Evolutionary conservation across 2,888 invertebrate genomes (phyloP).

Genomic region (Lymantria dispar): DNA sequence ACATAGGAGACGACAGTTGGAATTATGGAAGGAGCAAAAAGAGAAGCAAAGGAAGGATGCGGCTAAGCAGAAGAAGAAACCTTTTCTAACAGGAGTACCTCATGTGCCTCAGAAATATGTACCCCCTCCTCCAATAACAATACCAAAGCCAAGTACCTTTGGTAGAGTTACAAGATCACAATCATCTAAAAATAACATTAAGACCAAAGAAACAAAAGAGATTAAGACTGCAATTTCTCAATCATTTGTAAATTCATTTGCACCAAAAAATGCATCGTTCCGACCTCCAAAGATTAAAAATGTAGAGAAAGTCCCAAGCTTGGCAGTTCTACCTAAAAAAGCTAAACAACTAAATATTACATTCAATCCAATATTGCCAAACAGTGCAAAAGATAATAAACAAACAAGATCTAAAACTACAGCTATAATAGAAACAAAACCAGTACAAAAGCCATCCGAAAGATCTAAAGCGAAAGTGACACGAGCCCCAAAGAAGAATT

Average conservation of each 20-base stretch:
- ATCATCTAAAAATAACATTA: constrained; percentile 30
- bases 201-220: constrained; percentile 16
- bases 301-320: constrained; percentile 38
- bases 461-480: constrained; percentile 23
- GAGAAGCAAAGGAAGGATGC: constrained; percentile 59
- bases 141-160: constrained; percentile 51
- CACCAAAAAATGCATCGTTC: constrained; percentile 79
- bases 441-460: constrained; percentile 15
- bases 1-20: constrained; percentile 56
- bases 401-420: constrained; percentile 16
- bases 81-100: constrained; percentile 59
- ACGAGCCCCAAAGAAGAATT: constrained; percentile 13
- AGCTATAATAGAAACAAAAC: constrained; percentile 11
- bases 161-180: constrained; percentile 67
- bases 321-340: constrained; percentile 31
- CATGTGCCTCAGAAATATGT: constrained; percentile 51
- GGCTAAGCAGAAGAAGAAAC: constrained; percentile 59
- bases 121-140: constrained; percentile 51
- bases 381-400: constrained; percentile 15
- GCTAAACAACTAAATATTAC: constrained; percentile 35
- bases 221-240: constrained; percentile 1
- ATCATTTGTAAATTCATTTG: constrained; percentile 75
- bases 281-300: constrained; percentile 61
- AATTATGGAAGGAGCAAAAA: constrained; percentile 71
- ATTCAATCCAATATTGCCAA: constrained; percentile 42